Evolutionary conservation across 2,113 vertebrate genomes (phyloP), one percentile per base, ranked within the genome.

Genomic region (Castor canadensis): DNA sequence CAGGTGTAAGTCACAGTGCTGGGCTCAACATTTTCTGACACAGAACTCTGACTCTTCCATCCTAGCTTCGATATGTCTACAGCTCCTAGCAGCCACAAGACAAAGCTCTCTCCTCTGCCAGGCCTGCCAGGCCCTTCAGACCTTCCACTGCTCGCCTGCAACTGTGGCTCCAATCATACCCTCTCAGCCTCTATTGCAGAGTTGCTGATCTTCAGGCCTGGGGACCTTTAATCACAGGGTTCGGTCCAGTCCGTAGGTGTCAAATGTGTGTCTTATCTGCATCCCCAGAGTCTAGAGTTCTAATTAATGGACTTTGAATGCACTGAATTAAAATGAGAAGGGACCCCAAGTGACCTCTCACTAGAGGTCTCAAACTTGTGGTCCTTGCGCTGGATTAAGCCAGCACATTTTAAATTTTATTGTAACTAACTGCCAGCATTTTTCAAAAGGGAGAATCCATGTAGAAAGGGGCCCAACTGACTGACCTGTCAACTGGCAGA

Each of bases 261-360:
- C 49, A 26, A 45, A 3, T 5, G 4, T 6, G 62, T 22, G 10
- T 28, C 19, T 28, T 0, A 0, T 47, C 58, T 45, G 30, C 10
- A 24, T 19, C 52, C 81, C 30, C 6, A 40, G 75, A 1, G 30
- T 47, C 67, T n/a, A 10, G 64, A 32, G 28, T 32, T 28, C 62
- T 64, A 64, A 64, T 64, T 8, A 28, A 32, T 30, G 30, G n/a
- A n/a, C n/a, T 60, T 47, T 17, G 20, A 77, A 7, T 26, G 9
- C 15, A 7, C 30, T 16, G 35, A 79, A 77, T 38, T 73, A 62
- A 60, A 26, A 26, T 58, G 17, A 58, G 56, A 26, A 20, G 28
- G 24, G 62, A 15, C 30, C 67, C 43, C 32, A 26, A 30, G 32
- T 1, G 5, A 5, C 28, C 43, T 47, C 72, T 49, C 15, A 20